A percentile compares a stretch with the other conserved stretches of the same genome.
These are phyloP conservation scores for Lophura swinhoii DNA, from an alignment of 2,797 vertebrate genomes.

Conservation along the genomic window DNA sequence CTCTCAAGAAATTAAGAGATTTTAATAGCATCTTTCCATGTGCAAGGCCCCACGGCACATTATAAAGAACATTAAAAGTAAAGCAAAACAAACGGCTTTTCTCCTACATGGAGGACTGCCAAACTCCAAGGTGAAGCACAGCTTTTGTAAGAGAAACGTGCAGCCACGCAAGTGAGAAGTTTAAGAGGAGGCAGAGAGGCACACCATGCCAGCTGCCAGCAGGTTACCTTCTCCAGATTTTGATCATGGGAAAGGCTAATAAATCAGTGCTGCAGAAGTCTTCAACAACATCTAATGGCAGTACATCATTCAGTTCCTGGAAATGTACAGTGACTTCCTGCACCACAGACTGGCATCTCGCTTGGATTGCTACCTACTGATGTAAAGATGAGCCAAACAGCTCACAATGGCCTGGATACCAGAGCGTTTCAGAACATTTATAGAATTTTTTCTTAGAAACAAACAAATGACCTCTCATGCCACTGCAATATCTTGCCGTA, in stretches of 20 bases:
- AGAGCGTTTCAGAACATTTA: neutral
- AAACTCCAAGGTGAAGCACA: neutral
- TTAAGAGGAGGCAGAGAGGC: neutral
- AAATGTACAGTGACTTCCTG: neutral
- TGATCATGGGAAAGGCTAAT: neutral
- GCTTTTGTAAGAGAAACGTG: neutral
- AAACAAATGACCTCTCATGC: neutral
- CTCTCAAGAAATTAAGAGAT: neutral
- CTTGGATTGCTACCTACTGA: neutral
- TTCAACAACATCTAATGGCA: neutral
- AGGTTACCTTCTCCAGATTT: neutral
- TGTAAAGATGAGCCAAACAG: neutral
- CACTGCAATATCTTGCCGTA: neutral
- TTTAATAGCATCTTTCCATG: neutral
- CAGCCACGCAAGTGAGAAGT: neutral
- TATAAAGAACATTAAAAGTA: neutral
- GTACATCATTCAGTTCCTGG: neutral
- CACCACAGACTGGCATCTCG: neutral
- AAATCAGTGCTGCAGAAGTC: neutral
- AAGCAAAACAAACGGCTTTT: conserved; percentile 17
- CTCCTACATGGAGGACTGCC: neutral
- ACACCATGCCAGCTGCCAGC: neutral
- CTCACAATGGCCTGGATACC: neutral
- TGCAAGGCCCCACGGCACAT: conserved; percentile 4
- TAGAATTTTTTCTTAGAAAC: neutral